Percentiles rank a stretch among this genome's conserved stretches.
phyloP scores from a whole-genome alignment of 2,797 vertebrate genomes.

The Stomatorhinus walkeri region DNA sequence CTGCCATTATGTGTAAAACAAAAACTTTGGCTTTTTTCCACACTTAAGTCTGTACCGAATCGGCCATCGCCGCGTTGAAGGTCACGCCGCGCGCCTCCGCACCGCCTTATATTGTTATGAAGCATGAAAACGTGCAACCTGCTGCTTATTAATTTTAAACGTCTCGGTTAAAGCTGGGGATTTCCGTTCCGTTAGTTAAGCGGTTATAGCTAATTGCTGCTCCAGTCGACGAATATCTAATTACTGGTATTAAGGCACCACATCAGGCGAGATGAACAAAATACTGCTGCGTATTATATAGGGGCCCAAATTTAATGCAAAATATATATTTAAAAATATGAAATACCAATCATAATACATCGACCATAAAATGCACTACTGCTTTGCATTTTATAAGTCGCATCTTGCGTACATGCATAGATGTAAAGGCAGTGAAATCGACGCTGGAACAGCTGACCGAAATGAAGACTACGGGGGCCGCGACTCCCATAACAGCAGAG shows the following conservation, averaged over 20 bases:
- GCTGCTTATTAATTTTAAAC: background rate
- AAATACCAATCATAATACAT: background rate
- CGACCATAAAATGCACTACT: background rate
- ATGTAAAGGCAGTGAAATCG: background rate
- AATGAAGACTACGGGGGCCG: background rate
- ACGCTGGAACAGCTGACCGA: background rate
- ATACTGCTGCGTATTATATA: background rate
- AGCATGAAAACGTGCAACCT: background rate
- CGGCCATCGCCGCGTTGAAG: background rate
- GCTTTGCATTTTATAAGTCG: background rate
- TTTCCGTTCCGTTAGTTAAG: background rate
- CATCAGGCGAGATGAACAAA: background rate
- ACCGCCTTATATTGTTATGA: background rate
- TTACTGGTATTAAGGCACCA: background rate
- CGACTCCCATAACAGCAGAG: background rate
- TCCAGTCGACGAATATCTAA: background rate
- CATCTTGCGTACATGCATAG: background rate
- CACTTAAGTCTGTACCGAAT: background rate
- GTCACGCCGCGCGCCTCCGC: background rate
- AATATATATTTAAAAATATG: background rate
- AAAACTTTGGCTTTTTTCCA: background rate
- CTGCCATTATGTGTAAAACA: background rate
- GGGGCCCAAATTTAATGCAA: background rate
- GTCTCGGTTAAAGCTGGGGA: background rate
- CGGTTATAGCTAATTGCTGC: background rate